phyloP scores from a whole-genome alignment of 2,888 invertebrate species.

The Odontocolon sp. region DNA sequence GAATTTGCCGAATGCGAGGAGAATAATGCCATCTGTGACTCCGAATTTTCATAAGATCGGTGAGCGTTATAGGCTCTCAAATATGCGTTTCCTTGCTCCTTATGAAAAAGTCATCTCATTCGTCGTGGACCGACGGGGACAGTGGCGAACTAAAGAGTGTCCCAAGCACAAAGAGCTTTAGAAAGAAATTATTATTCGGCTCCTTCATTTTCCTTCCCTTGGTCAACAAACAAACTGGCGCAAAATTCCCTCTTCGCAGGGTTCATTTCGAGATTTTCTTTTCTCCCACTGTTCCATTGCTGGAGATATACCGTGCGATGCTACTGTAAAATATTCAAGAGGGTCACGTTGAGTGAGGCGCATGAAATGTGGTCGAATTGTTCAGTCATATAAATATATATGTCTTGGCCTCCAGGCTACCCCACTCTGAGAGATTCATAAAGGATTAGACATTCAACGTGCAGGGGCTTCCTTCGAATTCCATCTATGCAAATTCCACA shows the following conservation, averaged over 20 bases:
- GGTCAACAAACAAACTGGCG: conserved; percentile 17
- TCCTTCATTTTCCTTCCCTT: conserved; percentile 16
- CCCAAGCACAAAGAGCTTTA: conserved; percentile 44
- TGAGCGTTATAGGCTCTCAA: conserved; percentile 44
- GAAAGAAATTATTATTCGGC: conserved; percentile 50
- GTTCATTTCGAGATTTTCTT: conserved; percentile 23
- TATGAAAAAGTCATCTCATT: conserved; percentile 48
- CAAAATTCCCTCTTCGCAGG: conserved; percentile 1
- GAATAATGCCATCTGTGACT: conserved; percentile 47
- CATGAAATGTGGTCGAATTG: conserved; percentile 10
- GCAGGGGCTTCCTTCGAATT: no score
- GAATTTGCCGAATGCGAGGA: conserved; percentile 40
- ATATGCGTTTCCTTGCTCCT: conserved; percentile 51
- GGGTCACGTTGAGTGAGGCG: background rate
- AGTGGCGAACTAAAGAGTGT: conserved; percentile 15
- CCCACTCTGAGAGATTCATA: conserved; percentile 15
- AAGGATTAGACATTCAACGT: conserved; percentile 1
- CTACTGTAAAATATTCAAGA: conserved; percentile 34
- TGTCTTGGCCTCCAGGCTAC: conserved; percentile 5
- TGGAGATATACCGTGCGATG: background rate
- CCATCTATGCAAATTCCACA: conserved; percentile 31
- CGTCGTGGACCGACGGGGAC: background rate
- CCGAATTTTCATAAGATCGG: conserved; percentile 50
- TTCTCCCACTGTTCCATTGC: conserved; percentile 1
- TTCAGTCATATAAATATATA: conserved; percentile 15